Evolutionary conservation across 2,797 vertebrate genomes (phyloP).

Genomic region (Sebastes nivosus): DNA sequence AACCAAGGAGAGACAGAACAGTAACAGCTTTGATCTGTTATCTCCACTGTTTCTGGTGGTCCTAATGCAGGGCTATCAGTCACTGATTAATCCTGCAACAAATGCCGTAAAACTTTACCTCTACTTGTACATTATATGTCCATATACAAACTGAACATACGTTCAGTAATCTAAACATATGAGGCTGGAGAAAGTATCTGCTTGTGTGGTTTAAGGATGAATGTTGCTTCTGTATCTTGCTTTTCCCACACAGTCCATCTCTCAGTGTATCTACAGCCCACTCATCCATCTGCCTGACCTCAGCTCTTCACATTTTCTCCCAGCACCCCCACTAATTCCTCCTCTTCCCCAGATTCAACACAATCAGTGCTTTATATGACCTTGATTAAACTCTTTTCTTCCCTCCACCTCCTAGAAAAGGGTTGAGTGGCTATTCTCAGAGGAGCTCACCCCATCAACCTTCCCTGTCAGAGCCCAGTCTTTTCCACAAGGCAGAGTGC

Average conservation of each 20-base stretch:
- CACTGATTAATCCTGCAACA: not conserved
- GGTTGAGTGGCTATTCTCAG: constrained; percentile 55
- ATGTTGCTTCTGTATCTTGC: constrained; percentile 3
- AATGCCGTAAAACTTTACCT: not conserved
- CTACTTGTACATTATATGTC: not conserved
- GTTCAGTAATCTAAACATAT: not conserved
- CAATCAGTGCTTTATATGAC: constrained; percentile 56
- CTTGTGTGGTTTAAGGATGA: not conserved
- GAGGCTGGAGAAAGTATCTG: not conserved
- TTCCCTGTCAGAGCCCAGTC: constrained; percentile 56
- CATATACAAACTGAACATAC: not conserved
- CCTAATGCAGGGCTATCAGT: not conserved
- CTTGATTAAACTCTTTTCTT: constrained; percentile 50
- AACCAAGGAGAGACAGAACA: not conserved
- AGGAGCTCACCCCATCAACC: constrained; percentile 64
- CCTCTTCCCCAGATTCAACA: constrained; percentile 31
- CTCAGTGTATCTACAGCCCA: constrained; percentile 21
- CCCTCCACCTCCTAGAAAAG: constrained; percentile 24
- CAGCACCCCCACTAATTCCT: constrained; percentile 31
- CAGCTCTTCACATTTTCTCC: constrained; percentile 35
- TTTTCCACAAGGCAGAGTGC: constrained; percentile 40
- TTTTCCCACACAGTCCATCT: constrained; percentile 36
- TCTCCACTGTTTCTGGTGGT: constrained; percentile 4
- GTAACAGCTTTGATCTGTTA: constrained; percentile 26
- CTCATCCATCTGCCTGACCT: constrained; percentile 26